Evolutionary conservation across 1,140 invertebrate species (phyloP).

Genomic region (Aricia agestis): DNA sequence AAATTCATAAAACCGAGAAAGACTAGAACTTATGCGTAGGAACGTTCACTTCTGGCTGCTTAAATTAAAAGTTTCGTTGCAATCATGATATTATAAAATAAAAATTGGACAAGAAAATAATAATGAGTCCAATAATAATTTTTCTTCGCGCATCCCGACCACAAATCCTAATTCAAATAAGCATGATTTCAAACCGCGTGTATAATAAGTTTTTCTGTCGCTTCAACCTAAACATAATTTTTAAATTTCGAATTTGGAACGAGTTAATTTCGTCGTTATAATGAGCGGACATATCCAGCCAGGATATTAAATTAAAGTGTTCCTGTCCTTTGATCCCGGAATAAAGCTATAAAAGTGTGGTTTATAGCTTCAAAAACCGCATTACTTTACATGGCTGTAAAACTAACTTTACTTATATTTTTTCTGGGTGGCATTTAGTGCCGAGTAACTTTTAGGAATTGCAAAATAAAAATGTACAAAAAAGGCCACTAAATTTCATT

Average conservation of each 20-base stretch:
- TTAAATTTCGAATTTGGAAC: conserved; percentile 5
- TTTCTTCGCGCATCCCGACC: too few species aligned
- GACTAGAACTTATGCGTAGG: too few species aligned
- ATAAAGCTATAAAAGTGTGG: neutral
- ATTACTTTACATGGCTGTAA: neutral
- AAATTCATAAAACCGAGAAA: too few species aligned
- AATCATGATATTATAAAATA: too few species aligned
- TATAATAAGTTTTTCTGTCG: neutral
- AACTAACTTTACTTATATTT: neutral
- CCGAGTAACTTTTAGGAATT: neutral
- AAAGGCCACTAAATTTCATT: neutral
- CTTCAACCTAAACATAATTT: neutral
- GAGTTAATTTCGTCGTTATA: conserved; percentile 22
- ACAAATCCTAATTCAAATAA: too few species aligned
- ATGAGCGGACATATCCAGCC: conserved; percentile 13
- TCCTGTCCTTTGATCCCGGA: conserved; percentile 29
- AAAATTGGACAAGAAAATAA: too few species aligned
- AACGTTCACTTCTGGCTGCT: too few species aligned
- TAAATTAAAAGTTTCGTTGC: too few species aligned
- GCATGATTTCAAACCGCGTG: neutral
- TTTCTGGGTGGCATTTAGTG: neutral
- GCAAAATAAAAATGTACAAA: neutral
- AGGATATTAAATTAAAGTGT: conserved; percentile 26
- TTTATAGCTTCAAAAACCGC: neutral
- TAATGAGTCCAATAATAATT: too few species aligned